phyloP scores from a whole-genome alignment of 2,888 invertebrate species.

The Oxyteleia sp. region DNA sequence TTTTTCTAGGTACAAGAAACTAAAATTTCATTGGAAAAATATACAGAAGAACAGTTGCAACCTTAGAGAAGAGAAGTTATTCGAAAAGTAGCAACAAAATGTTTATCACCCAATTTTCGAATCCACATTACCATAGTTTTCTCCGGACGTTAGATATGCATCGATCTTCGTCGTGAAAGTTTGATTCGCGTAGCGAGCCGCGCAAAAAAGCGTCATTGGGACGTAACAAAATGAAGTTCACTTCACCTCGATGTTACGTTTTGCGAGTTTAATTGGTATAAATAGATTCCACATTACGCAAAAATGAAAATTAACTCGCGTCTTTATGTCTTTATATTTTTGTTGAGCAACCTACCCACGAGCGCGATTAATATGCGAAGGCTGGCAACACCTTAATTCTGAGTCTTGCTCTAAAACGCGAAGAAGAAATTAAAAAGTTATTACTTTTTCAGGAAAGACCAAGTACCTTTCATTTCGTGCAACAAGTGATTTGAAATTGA shows the following conservation, averaged over 20 bases:
- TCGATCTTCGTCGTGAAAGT: slow-evolving; percentile 48
- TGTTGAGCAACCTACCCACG: slow-evolving; percentile 23
- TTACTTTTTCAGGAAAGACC: too few species aligned
- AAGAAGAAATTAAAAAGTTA: too few species aligned
- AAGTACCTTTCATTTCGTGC: too few species aligned
- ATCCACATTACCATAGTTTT: slow-evolving; percentile 33
- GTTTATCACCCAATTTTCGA: slow-evolving; percentile 22
- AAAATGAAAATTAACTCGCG: slow-evolving; percentile 18
- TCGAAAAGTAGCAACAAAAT: too few species aligned
- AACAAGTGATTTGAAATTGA: too few species aligned
- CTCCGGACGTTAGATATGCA: slow-evolving; percentile 38
- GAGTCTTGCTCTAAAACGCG: background rate
- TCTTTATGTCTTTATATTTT: slow-evolving; percentile 17
- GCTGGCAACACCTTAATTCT: background rate
- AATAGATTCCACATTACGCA: slow-evolving; percentile 28
- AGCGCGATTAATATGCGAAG: slow-evolving; percentile 8
- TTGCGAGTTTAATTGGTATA: slow-evolving; percentile 28
- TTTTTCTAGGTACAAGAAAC: too few species aligned
- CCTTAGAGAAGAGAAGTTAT: too few species aligned
- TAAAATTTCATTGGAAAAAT: too few species aligned
- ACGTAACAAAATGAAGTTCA: slow-evolving; percentile 35
- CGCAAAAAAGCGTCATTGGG: slow-evolving; percentile 4
- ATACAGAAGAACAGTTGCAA: too few species aligned
- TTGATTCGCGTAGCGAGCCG: background rate
- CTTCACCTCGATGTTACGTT: slow-evolving; percentile 14